These are phyloP conservation scores for Myanophis thanlyinensis DNA, from an alignment of 2,113 vertebrate genomes.

Conservation along the genomic window DNA sequence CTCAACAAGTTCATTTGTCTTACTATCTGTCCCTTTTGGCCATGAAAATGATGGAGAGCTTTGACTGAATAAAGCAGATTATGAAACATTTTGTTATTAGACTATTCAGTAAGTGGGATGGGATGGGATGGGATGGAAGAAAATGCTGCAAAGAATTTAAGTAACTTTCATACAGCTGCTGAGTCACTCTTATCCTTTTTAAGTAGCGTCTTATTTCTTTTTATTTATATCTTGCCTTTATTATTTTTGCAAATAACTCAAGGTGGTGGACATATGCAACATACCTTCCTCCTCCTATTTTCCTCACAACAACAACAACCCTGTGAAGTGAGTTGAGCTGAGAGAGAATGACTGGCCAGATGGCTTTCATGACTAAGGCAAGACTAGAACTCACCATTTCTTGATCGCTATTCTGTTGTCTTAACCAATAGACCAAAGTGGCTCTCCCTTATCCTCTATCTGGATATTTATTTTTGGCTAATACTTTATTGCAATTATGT, in stretches of 20 bases:
- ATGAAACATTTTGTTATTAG: background rate
- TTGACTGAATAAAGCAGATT: background rate
- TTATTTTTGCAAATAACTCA: background rate
- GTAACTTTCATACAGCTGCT: background rate
- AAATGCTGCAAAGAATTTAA: background rate
- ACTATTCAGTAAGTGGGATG: background rate
- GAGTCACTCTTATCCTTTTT: background rate
- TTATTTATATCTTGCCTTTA: background rate
- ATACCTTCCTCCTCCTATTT: background rate
- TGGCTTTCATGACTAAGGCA: background rate
- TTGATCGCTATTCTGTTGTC: background rate
- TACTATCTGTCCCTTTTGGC: background rate
- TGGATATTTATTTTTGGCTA: background rate
- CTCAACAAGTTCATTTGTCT: background rate
- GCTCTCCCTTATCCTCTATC: background rate
- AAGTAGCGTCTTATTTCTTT: background rate
- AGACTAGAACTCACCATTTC: background rate
- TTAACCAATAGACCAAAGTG: background rate
- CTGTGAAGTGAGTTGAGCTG: background rate
- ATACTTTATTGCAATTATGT: background rate
- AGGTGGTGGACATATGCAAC: background rate
- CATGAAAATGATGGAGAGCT: background rate
- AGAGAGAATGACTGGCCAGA: background rate
- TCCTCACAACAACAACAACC: background rate
- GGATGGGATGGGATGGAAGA: background rate